These are phyloP conservation scores for Neodiprion virginianus DNA, from an alignment of 1,140 invertebrate genomes.

Conservation along the genomic window DNA sequence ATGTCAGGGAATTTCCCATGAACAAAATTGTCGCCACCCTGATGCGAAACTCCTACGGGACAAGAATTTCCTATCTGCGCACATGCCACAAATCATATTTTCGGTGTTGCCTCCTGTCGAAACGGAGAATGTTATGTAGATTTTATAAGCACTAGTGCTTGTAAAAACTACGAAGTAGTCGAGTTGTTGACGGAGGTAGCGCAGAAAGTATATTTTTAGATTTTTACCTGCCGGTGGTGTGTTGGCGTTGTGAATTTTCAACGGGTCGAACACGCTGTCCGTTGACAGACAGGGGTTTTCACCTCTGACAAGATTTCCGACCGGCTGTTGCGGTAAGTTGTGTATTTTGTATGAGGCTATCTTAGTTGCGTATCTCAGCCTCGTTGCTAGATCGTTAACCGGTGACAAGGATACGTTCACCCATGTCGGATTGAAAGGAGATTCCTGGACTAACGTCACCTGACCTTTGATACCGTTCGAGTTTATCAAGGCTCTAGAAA, in stretches of 20 bases:
- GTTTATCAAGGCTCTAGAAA: conserved; percentile 74
- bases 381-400: conserved; percentile 69
- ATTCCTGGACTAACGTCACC: conserved; percentile 81
- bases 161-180: no score
- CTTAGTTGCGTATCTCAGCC: conserved; percentile 67
- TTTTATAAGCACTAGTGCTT: no score
- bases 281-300: conserved; percentile 69
- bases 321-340: conserved; percentile 70
- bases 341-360: conserved; percentile 73
- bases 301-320: conserved; percentile 55
- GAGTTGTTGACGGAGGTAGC: no score
- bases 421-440: conserved; percentile 84
- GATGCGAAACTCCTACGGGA: no score
- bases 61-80: no score
- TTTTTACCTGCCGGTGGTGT: conserved; percentile 70
- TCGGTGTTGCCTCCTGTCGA: no score
- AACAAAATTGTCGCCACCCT: no score
- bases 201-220: background rate
- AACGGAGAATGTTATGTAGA: no score
- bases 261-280: conserved; percentile 75
- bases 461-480: conserved; percentile 82
- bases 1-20: no score
- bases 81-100: no score
- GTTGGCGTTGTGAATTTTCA: conserved; percentile 61
- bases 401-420: conserved; percentile 76